A percentile compares a stretch with the other conserved stretches of the same genome.
phyloP scores from a whole-genome alignment of 2,888 invertebrate species.

The Monoplex corrugatus region DNA sequence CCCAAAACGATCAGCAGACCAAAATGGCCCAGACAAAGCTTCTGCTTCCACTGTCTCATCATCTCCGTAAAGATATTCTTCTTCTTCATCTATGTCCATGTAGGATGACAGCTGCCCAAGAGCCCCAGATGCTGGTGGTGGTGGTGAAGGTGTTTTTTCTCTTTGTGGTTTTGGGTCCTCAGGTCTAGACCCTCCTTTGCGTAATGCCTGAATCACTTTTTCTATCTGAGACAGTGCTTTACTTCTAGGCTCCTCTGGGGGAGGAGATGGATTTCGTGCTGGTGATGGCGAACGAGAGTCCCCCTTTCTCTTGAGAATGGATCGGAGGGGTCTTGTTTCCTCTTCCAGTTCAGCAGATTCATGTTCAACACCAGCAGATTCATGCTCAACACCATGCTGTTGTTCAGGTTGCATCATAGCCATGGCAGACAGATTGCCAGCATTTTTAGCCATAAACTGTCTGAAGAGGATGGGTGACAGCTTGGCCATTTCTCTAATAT shows the following conservation, averaged over 20 bases:
- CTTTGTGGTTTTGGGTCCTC: constrained; percentile 16
- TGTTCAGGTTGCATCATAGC: background rate
- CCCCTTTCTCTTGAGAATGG: constrained; percentile 57
- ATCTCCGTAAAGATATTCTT: constrained; percentile 77
- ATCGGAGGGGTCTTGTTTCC: constrained; percentile 64
- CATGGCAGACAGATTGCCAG: constrained; percentile 44
- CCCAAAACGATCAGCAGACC: constrained; percentile 38
- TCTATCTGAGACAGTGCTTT: constrained; percentile 32
- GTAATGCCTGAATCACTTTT: constrained; percentile 26
- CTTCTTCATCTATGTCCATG: constrained; percentile 78
- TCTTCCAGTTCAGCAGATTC: constrained; percentile 33
- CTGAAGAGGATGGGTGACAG: constrained; percentile 41
- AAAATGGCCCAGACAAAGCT: constrained; percentile 33
- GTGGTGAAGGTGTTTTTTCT: background rate
- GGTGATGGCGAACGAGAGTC: constrained; percentile 55
- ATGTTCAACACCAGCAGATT: constrained; percentile 40
- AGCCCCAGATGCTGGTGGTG: constrained; percentile 35
- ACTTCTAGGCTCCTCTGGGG: constrained; percentile 34
- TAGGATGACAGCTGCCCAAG: constrained; percentile 61
- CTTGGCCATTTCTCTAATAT: constrained; percentile 50
- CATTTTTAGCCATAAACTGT: constrained; percentile 48
- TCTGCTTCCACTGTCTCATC: background rate
- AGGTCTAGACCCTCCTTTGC: constrained; percentile 34
- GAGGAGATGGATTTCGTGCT: constrained; percentile 58
- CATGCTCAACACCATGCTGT: background rate